Conservation (phyloP, 2,888 invertebrate genomes). For the Ethmia dodecea region DNA sequence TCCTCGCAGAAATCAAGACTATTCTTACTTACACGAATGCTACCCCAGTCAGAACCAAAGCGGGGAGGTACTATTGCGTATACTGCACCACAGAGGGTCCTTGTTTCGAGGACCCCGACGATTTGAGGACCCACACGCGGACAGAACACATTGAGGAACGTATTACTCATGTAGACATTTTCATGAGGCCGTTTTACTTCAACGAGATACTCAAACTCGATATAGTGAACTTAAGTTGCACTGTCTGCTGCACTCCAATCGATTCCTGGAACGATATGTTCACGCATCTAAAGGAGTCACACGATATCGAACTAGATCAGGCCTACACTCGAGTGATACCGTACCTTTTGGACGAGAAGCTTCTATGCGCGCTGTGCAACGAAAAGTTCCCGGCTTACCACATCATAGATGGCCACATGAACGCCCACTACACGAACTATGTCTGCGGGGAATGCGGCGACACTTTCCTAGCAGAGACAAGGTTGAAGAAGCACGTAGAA, state of each 20-base stretch:
- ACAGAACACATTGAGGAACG: conserved; percentile 28
- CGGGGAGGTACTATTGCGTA: conserved; percentile 34
- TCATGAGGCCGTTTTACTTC: conserved; percentile 38
- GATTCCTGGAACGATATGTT: conserved; percentile 45
- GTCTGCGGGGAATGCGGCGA: conserved; percentile 53
- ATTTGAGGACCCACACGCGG: conserved; percentile 36
- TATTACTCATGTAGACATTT: conserved; percentile 28
- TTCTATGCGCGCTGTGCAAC: conserved; percentile 40
- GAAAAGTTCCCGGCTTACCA: conserved; percentile 31
- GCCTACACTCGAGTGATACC: conserved; percentile 42
- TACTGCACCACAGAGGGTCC: conserved; percentile 36
- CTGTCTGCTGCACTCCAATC: conserved; percentile 27
- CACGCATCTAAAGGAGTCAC: conserved; percentile 35
- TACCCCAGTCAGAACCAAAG: conserved; percentile 42
- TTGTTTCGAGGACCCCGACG: conserved; percentile 33
- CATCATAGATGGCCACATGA: conserved; percentile 52
- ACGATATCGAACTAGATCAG: conserved; percentile 32
- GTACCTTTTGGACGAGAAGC: conserved; percentile 25
- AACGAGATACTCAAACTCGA: conserved; percentile 52
- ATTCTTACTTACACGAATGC: conserved; percentile 45
- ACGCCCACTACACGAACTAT: conserved; percentile 48
- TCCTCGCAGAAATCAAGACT: conserved; percentile 35
- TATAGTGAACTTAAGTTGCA: conserved; percentile 37
- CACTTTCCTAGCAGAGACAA: conserved; percentile 30
- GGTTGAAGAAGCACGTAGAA: conserved; percentile 48